These are phyloP conservation scores for Ardeotis arabs DNA, from an alignment of 2,113 vertebrate genomes.

Conservation along the genomic window DNA sequence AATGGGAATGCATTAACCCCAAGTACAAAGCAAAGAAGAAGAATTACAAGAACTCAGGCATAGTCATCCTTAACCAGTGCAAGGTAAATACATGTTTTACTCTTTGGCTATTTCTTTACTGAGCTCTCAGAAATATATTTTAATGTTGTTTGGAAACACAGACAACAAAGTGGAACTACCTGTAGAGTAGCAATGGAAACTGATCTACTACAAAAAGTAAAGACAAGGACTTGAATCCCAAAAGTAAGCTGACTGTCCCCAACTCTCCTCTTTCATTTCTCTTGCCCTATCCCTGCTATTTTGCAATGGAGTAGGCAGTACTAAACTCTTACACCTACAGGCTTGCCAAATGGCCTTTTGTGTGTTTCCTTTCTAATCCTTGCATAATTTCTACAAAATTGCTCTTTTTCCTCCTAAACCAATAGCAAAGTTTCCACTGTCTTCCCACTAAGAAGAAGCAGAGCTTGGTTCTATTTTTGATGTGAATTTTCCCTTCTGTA, in stretches of 20 bases:
- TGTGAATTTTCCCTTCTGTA: not conserved
- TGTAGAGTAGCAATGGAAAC: not conserved
- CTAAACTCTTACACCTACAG: not conserved
- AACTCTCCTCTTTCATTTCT: not conserved
- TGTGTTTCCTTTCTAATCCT: not conserved
- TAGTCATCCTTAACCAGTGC: constrained; percentile 94
- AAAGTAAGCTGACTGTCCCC: not conserved
- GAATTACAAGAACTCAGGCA: constrained; percentile 97
- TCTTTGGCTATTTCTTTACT: not conserved
- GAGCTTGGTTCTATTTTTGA: not conserved
- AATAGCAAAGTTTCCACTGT: not conserved
- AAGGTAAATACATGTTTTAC: constrained; percentile 80
- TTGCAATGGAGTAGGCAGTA: not conserved
- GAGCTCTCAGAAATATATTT: not conserved
- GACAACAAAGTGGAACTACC: not conserved
- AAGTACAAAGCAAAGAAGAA: constrained; percentile 98
- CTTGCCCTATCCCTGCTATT: not conserved
- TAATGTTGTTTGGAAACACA: not conserved
- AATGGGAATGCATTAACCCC: constrained; percentile 96
- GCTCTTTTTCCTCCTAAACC: not conserved
- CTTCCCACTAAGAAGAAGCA: not conserved
- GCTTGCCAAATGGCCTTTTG: not conserved
- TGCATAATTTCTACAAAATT: not conserved
- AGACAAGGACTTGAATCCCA: not conserved
- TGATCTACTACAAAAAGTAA: not conserved